These are phyloP conservation scores for Drosophila murphyi DNA, from an alignment of 1,140 invertebrate species.

Conservation along the genomic window DNA sequence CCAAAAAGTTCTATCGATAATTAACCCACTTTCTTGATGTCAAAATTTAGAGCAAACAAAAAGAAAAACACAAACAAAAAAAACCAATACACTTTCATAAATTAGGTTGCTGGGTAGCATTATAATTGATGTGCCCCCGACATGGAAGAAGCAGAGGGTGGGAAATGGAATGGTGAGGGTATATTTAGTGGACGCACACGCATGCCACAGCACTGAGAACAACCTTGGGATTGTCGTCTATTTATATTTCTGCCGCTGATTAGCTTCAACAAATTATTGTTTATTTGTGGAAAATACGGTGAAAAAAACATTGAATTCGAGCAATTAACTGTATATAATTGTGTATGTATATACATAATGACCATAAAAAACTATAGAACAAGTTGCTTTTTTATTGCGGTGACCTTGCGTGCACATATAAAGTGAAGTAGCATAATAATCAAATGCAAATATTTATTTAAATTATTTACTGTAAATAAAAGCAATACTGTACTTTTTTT, in stretches of 20 bases:
- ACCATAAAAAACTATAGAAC: background rate
- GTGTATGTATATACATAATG: background rate
- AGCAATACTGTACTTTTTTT: background rate
- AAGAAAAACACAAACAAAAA: background rate
- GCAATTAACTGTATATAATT: background rate
- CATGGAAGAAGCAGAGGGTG: constrained; percentile 17
- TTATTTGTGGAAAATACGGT: background rate
- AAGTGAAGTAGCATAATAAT: constrained; percentile 5
- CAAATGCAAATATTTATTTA: constrained; percentile 6
- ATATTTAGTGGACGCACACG: constrained; percentile 9
- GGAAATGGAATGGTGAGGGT: background rate
- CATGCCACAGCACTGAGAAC: constrained; percentile 13
- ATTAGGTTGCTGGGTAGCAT: constrained; percentile 39
- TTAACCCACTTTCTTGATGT: constrained; percentile 28
- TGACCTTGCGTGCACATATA: background rate
- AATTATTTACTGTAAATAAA: background rate
- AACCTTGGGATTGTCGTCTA: constrained; percentile 44
- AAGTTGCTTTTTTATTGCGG: constrained; percentile 10
- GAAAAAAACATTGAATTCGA: background rate
- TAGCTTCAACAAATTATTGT: constrained; percentile 48
- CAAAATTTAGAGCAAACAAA: constrained; percentile 1
- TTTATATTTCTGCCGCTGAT: constrained; percentile 32
- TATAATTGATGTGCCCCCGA: constrained; percentile 39
- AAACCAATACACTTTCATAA: constrained; percentile 17
- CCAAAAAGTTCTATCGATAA: constrained; percentile 13